Conservation (phyloP, 30 jellyfish, hydroid and myxozoan genomes). For the Cassiopea xamachana region DNA sequence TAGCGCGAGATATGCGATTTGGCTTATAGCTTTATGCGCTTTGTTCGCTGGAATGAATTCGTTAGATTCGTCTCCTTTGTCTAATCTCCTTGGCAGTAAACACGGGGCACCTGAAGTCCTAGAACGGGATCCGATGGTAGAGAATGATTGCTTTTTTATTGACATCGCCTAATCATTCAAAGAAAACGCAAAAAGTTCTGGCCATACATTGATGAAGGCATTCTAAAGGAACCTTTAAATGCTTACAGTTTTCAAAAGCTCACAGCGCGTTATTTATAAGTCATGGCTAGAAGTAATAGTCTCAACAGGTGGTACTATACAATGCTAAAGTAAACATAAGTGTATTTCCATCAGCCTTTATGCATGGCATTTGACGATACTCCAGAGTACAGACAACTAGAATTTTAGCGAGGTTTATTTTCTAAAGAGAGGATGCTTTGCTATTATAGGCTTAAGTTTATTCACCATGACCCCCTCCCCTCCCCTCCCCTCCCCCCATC, state of each 20-base stretch:
- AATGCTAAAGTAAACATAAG: background rate
- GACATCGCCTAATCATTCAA: background rate
- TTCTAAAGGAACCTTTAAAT: slow-evolving; percentile 1
- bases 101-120: background rate
- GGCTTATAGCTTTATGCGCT: background rate
- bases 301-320: background rate
- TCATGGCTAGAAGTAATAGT: background rate
- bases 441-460: background rate
- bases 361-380: background rate
- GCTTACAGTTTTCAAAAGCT: background rate
- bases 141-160: background rate
- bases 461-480: no score
- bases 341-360: background rate
- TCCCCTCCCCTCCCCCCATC: no score
- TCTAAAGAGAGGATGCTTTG: background rate
- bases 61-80: background rate
- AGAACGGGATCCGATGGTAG: background rate
- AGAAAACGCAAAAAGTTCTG: background rate
- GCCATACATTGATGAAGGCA: background rate
- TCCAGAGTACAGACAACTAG: background rate
- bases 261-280: background rate
- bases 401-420: background rate
- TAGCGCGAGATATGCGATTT: background rate
- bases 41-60: background rate
- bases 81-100: background rate